These are phyloP conservation scores for Cephalotes varians DNA, from an alignment of 2,888 invertebrate species.

Conservation along the genomic window DNA sequence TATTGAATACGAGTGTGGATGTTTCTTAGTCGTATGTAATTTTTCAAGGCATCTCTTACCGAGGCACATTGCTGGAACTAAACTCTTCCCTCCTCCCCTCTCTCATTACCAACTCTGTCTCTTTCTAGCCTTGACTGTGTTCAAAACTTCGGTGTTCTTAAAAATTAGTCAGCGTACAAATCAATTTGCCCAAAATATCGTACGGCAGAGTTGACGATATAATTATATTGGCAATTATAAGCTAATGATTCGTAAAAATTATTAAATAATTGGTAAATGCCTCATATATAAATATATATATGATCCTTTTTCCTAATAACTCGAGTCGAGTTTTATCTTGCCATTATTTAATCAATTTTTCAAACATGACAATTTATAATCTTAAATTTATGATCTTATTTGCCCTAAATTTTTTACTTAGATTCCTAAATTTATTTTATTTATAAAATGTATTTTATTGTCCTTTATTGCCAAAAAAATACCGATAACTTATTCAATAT, in stretches of 20 bases:
- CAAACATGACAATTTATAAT: background rate
- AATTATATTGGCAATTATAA: slow-evolving; percentile 16
- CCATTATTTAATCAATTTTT: slow-evolving; percentile 5
- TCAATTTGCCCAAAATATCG: slow-evolving; percentile 55
- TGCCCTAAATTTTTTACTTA: background rate
- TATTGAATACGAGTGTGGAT: slow-evolving; percentile 59
- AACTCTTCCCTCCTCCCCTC: slow-evolving; percentile 19
- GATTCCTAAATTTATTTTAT: background rate
- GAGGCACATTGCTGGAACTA: slow-evolving; percentile 46
- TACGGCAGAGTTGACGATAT: slow-evolving; percentile 17
- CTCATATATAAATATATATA: too few relatives aligned
- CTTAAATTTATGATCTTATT: background rate
- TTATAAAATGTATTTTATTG: background rate
- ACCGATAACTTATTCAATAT: background rate
- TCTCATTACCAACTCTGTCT: slow-evolving; percentile 61
- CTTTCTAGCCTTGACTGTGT: slow-evolving; percentile 80
- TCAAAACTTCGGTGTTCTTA: slow-evolving; percentile 79
- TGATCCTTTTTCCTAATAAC: background rate
- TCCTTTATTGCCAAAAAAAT: background rate
- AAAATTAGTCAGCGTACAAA: slow-evolving; percentile 64
- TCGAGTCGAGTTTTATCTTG: background rate
- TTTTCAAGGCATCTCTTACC: slow-evolving; percentile 58
- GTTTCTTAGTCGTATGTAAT: slow-evolving; percentile 59
- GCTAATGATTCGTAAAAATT: slow-evolving; percentile 30
- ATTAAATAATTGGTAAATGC: background rate